A percentile compares a stretch with the other conserved stretches of the same genome.
phyloP scores from a whole-genome alignment of 1,140 invertebrate species.

The Dinothrombium tinctorium region DNA sequence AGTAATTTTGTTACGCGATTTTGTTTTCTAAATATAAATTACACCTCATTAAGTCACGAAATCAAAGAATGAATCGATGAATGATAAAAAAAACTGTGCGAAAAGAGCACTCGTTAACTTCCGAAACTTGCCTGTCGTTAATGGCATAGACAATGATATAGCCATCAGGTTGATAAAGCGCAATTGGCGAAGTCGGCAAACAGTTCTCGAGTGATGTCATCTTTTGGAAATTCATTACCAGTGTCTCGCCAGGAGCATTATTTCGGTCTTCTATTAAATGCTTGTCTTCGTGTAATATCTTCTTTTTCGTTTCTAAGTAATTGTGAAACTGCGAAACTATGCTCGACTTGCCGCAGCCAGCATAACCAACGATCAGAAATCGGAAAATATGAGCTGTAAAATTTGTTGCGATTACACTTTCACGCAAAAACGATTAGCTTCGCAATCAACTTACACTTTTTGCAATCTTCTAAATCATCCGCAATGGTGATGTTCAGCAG shows the following conservation, averaged over 20 bases:
- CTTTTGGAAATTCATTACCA: slow-evolving; percentile 5
- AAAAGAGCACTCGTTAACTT: not conserved
- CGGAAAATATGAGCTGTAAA: slow-evolving; percentile 3
- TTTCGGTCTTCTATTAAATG: not conserved
- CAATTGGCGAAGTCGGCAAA: slow-evolving; percentile 23
- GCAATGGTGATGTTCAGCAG: not conserved
- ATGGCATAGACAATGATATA: slow-evolving; percentile 74
- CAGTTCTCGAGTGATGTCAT: slow-evolving; percentile 1
- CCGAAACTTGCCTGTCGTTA: slow-evolving; percentile 7
- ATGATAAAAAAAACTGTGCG: not conserved
- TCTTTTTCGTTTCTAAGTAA: not conserved
- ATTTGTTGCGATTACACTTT: too few species aligned
- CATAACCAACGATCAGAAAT: slow-evolving; percentile 6
- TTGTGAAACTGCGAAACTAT: slow-evolving; percentile 3
- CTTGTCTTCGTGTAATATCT: not conserved
- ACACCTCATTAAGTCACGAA: too few species aligned
- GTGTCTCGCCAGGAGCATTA: not conserved
- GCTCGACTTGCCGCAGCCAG: slow-evolving; percentile 5
- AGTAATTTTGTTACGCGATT: too few species aligned
- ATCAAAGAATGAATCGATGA: too few species aligned
- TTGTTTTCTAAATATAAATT: too few species aligned
- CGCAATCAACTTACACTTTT: not conserved
- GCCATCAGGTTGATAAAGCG: slow-evolving; percentile 44
- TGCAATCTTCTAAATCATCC: not conserved
- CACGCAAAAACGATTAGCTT: not conserved